Base-by-base conservation (phyloP, 2,888 invertebrate species). In the Seira musarum region DNA sequence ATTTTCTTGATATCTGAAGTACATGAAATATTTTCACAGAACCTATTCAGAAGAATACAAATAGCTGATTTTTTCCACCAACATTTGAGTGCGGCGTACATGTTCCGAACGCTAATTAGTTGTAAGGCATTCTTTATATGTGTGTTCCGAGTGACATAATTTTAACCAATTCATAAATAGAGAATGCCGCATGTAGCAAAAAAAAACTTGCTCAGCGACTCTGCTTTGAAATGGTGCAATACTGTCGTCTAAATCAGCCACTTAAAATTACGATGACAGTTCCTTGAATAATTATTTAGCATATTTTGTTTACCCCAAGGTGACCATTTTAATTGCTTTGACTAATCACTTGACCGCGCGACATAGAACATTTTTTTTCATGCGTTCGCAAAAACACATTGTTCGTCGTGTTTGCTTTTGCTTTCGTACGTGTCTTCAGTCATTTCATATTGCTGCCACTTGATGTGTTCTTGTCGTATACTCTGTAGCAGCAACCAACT, bases 291-390 rank as follows among this genome's bases (percentile, higher is more conserved):
- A 76, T 71, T 78, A 72, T 67, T 17, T 67, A 63, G 67, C 78
- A 68, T 60, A 60, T 68, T 71, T 65, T 64, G 57, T 66, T 24
- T 17, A 24, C 46, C 65, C 2, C 79, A 73, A 79, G 79, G 78
- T 69, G 73, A 79, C 68, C 65, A 69, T 49, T 79, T 60, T 79
- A 61, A 79, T 79, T 79, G 69, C 73, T 73, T 73, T 30, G 69
- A 64, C 63, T 73, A 66, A 79, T 79, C 67, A 63, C 46, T 15
- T 6, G 49, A 35, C 70, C 67, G 57, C 61, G 1, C 17, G 21
- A 30, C 30, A 30, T 30, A 30, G 30, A 30, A 8, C 30, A 30
- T 30, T 30, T n/a, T n/a, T n/a, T n/a, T n/a, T n/a, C n/a, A n/a
- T n/a, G n/a, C n/a, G n/a, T n/a, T n/a, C n/a, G n/a, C n/a, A n/a